Base-by-base conservation (phyloP, 2,113 vertebrate species). In the Hypocryptadius cinnamomeus region DNA sequence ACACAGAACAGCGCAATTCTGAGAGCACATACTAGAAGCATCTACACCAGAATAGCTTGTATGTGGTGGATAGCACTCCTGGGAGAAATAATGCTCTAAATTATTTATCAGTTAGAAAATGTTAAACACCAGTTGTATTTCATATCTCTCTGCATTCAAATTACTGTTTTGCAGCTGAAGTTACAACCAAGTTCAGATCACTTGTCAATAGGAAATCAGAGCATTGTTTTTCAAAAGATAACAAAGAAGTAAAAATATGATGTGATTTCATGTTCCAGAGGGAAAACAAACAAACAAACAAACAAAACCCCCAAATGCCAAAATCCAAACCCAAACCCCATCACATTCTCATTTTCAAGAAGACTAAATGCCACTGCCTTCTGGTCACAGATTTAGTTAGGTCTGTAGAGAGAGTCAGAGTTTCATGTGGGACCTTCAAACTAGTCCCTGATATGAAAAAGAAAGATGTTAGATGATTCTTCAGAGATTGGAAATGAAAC, bases 231-330 rank as follows among this genome's bases (percentile, higher is more conserved):
- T 50, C 45, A 64, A 68, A 63, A 68, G 4, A 51, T 16, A 5
- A 1, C 10, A 84, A 50, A 60, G 85, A 37, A 80, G 61, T 13
- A 56, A 71, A 83, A 84, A 53, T 5, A 64, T 14, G 1, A 47
- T 30, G 33, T 6, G 7, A 3, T 39, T 84, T 79, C 6, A 23
- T 42, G 2, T 70, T 81, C 28, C 27, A 87, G 64, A 37, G 5
- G 3, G 7, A 82, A 79, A 70, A 44, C 9, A 45, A 37, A 4
- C 5, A 59, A 65, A 22, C 5, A 40, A 54, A 9, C 9, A 10
- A n/a, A 23, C 8, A 48, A 31, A 40, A 3, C 1, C 5, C 5
- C 11, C 8, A 65, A 65, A 35, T 5, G 6, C 16, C 10, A 2
- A 17, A 47, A 63, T 13, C 1, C 9, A 30, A 64, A 35, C 10